These are phyloP conservation scores for Tachysurus vachellii DNA, from an alignment of 2,113 vertebrate species.

Conservation along the genomic window DNA sequence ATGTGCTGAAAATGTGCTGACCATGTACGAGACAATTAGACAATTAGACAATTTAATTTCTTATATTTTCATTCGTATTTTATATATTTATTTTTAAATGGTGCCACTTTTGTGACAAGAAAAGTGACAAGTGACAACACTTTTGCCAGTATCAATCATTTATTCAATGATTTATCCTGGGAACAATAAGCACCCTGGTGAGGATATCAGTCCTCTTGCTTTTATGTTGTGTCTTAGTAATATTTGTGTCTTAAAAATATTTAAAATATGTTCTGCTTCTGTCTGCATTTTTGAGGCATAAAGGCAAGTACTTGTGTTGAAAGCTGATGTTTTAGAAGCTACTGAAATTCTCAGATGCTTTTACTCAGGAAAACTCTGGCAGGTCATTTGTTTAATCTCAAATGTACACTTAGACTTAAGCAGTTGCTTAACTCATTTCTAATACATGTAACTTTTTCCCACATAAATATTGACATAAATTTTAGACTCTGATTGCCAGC, in stretches of 20 bases:
- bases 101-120: too few species aligned
- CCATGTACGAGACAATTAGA: not conserved
- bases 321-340: not conserved
- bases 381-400: not conserved
- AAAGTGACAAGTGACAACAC: too few species aligned
- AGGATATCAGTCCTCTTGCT: not conserved
- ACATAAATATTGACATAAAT: not conserved
- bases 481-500: not conserved
- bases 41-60: not conserved
- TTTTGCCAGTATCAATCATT: not conserved
- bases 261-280: not conserved
- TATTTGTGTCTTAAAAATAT: not conserved
- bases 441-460: not conserved
- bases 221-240: not conserved
- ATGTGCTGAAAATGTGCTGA: not conserved
- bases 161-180: not conserved
- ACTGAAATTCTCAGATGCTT: not conserved
- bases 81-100: not conserved
- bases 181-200: not conserved
- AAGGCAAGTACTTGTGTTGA: not conserved
- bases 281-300: not conserved
- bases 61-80: not conserved
- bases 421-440: not conserved
- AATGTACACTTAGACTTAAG: not conserved
- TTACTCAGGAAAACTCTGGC: not conserved